phyloP scores from a whole-genome alignment of 2,797 vertebrate genomes.

The Glossophaga mutica region DNA sequence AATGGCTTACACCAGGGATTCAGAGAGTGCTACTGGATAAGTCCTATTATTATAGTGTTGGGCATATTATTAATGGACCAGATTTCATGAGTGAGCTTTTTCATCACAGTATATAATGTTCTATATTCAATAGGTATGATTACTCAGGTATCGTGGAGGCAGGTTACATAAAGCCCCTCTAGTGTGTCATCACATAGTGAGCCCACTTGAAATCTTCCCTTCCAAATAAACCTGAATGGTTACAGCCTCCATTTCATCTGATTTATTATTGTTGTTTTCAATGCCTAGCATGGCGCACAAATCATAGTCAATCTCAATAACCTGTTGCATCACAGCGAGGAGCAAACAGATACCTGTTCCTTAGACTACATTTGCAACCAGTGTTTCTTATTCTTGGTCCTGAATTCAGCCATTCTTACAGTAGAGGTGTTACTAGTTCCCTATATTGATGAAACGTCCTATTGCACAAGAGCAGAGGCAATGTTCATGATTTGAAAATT shows the following conservation, averaged over 20 bases:
- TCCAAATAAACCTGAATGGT: neutral
- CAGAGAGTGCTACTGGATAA: neutral
- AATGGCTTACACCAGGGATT: neutral
- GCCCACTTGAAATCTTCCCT: neutral
- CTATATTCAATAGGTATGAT: neutral
- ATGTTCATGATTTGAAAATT: neutral
- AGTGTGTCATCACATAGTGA: neutral
- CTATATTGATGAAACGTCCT: constrained; percentile 17
- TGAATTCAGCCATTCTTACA: neutral
- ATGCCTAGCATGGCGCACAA: neutral
- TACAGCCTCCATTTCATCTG: neutral
- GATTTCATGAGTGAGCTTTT: neutral
- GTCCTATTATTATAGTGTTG: neutral
- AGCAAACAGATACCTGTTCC: neutral
- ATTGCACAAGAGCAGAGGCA: neutral
- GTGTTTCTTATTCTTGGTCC: neutral
- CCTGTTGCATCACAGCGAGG: neutral
- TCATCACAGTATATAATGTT: neutral
- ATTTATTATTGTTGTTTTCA: neutral
- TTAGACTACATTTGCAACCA: neutral
- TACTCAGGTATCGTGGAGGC: neutral
- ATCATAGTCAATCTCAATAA: neutral
- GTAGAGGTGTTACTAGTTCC: neutral
- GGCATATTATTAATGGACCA: neutral
- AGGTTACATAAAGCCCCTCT: neutral